phyloP scores from a whole-genome alignment of 2,888 invertebrate species.

The Plemyria rubiginata region DNA sequence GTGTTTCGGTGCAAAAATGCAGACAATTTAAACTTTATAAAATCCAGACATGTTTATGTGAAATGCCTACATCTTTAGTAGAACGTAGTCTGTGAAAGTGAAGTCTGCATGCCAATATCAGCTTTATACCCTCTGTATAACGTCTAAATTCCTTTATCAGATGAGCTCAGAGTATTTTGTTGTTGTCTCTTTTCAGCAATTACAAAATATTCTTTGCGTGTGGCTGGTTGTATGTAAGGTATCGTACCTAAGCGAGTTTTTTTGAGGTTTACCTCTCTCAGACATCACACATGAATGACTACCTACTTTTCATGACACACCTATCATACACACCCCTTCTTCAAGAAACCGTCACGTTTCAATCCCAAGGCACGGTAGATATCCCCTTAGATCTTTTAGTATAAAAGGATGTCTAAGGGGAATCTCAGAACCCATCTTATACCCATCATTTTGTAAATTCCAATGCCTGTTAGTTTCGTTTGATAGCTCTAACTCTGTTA shows the following conservation, averaged over 20 bases:
- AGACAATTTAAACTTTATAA: not conserved
- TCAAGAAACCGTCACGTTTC: not conserved
- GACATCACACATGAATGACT: slow-evolving; percentile 77
- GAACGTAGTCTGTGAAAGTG: slow-evolving; percentile 26
- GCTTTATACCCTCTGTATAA: slow-evolving; percentile 36
- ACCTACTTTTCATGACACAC: slow-evolving; percentile 53
- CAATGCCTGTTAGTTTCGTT: slow-evolving; percentile 36
- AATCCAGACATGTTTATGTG: not conserved
- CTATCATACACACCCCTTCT: slow-evolving; percentile 15
- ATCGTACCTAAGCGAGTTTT: slow-evolving; percentile 79
- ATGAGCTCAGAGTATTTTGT: slow-evolving; percentile 81
- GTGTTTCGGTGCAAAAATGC: no score
- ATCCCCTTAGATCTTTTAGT: not conserved
- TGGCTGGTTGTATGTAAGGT: slow-evolving; percentile 94
- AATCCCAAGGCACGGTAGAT: no score
- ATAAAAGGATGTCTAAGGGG: no score
- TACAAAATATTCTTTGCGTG: slow-evolving; percentile 94
- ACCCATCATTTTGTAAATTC: slow-evolving; percentile 24
- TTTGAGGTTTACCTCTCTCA: slow-evolving; percentile 67
- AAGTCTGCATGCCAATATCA: slow-evolving; percentile 35
- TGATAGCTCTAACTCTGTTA: slow-evolving; percentile 34
- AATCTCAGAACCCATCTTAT: not conserved
- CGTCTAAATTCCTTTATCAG: slow-evolving; percentile 24
- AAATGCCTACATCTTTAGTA: slow-evolving; percentile 13
- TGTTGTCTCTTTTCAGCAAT: slow-evolving; percentile 88